Evolutionary conservation across 2,797 vertebrate species (phyloP).

Genomic region (Melanotaenia maccullochi): DNA sequence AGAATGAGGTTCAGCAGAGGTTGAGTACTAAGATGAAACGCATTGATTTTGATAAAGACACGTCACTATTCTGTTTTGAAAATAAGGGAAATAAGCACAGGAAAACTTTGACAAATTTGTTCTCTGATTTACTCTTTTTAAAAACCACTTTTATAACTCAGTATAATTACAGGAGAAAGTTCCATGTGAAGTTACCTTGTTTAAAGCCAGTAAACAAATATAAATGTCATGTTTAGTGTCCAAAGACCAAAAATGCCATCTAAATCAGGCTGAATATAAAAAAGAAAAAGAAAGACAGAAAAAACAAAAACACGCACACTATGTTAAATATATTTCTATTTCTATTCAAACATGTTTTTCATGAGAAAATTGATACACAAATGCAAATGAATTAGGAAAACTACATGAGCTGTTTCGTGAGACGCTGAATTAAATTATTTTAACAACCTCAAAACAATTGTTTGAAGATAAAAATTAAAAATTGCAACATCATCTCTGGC

Average conservation of each 20-base stretch:
- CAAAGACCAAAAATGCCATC: neutral
- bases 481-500: neutral
- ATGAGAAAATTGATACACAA: too few relatives aligned
- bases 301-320: too few relatives aligned
- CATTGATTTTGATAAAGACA: neutral
- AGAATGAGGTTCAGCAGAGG: conserved; percentile 3
- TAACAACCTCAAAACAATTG: too few relatives aligned
- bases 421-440: too few relatives aligned
- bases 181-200: neutral
- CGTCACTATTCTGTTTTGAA: neutral
- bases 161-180: neutral
- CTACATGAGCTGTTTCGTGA: too few relatives aligned
- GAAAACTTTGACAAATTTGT: neutral
- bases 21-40: neutral
- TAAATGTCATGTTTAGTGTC: neutral
- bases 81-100: neutral
- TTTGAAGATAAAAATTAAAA: too few relatives aligned
- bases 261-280: neutral
- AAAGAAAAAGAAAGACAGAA: neutral
- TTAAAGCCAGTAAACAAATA: neutral
- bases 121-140: neutral
- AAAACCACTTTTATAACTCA: neutral
- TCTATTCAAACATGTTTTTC: too few relatives aligned
- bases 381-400: too few relatives aligned
- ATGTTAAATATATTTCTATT: too few relatives aligned